A percentile compares a stretch with the other conserved stretches of the same genome.
Conservation (phyloP, 2,113 vertebrate genomes). For the Speoplatyrhinus poulsoni region DNA sequence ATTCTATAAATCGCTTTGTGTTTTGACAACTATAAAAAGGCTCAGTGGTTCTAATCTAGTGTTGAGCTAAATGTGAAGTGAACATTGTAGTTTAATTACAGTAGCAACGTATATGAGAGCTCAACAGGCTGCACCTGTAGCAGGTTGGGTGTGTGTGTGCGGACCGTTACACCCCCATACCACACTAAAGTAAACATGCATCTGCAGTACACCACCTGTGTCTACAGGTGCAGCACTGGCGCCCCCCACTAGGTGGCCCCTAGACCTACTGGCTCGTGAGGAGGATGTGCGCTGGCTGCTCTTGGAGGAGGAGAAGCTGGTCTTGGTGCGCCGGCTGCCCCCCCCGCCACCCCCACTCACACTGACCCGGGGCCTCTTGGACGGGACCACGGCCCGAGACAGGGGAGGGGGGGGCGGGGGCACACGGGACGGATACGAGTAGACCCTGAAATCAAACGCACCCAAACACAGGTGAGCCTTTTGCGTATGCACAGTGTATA, state of each 20-base stretch:
- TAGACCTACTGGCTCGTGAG: conserved; percentile 74
- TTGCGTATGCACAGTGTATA: neutral
- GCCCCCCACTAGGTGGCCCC: too few species aligned
- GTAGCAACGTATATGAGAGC: too few species aligned
- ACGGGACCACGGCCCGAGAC: conserved; percentile 84
- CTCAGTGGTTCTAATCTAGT: too few species aligned
- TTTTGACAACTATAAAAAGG: too few species aligned
- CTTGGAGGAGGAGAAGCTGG: conserved; percentile 86
- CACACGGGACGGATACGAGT: conserved; percentile 83
- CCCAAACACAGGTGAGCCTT: neutral
- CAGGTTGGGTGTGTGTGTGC: too few species aligned
- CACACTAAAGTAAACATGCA: neutral
- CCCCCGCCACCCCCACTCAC: conserved; percentile 80
- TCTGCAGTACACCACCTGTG: neutral
- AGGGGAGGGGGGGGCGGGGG: conserved; percentile 83
- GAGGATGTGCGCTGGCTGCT: conserved; percentile 82
- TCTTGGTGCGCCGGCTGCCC: conserved; percentile 84
- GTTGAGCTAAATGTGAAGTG: too few species aligned
- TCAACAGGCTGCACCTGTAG: too few species aligned
- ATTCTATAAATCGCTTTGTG: too few species aligned
- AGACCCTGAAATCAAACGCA: conserved; percentile 71
- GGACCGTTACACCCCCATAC: too few species aligned
- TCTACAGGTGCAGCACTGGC: neutral
- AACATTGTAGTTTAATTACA: too few species aligned
- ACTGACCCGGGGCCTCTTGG: conserved; percentile 86